Evolutionary conservation across 2,888 invertebrate species (phyloP), one percentile per base, ranked within the genome.

Genomic region (Mythimna pallens): DNA sequence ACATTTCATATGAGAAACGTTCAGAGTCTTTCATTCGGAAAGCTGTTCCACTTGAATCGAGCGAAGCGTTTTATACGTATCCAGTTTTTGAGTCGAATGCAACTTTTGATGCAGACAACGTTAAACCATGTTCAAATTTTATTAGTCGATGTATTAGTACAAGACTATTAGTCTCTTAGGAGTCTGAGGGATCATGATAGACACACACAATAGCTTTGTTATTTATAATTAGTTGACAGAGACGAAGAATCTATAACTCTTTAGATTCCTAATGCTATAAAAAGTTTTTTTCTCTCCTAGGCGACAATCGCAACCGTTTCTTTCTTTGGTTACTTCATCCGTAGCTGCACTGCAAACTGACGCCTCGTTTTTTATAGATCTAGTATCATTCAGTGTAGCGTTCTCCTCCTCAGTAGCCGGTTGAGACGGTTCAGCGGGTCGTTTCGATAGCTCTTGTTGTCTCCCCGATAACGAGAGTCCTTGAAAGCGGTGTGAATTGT

Each of bases 1-100:
- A 36, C 58, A 54, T 65, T 65, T 55, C 54, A 59, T 82, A 72
- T 65, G 57, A 69, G 55, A 64, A 68, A 79, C 68, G 66, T 68
- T 75, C 9, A 22, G 14, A 70, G 57, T 36, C 36, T 78, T 78
- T 63, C 73, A 58, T 72, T 57, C 36, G 65, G 55, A 63, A 78
- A 43, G 52, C 61, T 67, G 63, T 68, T 57, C 47, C 52, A 59
- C 25, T 76, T 76, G 43, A 36, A 80, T 73, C 55, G 74, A 57
- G 25, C 55, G 43, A 76, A 76, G 25, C 55, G 55, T 76, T 65
- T 65, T 65, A 55, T 64, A 59, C 57, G 52, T 47, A 71, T 65
- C 47, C 64, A 76, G n/a, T 43, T 63, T 77, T 65, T 64, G 20
- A 54, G 36, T 40, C 10, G 34, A 70, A 54, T 54, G 17, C 17